Percentiles rank a stretch among this genome's conserved stretches.
These are phyloP conservation scores for Cephus sareptanus DNA, from an alignment of 2,888 invertebrate genomes.

Conservation along the genomic window DNA sequence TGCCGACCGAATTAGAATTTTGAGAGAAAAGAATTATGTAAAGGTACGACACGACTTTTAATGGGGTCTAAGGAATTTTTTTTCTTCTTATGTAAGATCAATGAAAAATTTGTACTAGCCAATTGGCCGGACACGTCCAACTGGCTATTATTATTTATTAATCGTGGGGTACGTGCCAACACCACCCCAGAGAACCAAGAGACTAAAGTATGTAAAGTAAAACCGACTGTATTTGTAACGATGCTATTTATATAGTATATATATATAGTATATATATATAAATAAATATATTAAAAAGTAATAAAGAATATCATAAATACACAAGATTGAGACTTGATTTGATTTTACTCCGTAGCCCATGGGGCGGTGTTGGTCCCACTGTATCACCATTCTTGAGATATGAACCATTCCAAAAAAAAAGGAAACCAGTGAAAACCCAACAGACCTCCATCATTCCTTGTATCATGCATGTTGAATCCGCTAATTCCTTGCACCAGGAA, in stretches of 20 bases:
- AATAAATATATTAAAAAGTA: slow-evolving; percentile 11
- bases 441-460: too few species aligned
- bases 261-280: not conserved
- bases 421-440: not conserved
- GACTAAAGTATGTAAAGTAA: not conserved
- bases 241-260: slow-evolving; percentile 3
- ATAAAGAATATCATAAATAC: slow-evolving; percentile 31
- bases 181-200: slow-evolving; percentile 4
- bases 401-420: not conserved
- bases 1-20: too few species aligned
- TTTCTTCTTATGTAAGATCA: too few species aligned
- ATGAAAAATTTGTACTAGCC: too few species aligned
- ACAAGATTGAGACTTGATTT: slow-evolving; percentile 13
- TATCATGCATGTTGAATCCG: too few species aligned
- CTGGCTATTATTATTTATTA: slow-evolving; percentile 2
- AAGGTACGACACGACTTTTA: too few species aligned
- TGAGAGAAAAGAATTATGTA: too few species aligned
- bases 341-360: slow-evolving; percentile 19
- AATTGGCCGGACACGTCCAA: not conserved
- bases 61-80: too few species aligned
- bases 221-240: slow-evolving; percentile 1
- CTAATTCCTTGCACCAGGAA: too few species aligned
- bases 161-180: slow-evolving; percentile 10
- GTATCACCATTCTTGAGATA: slow-evolving; percentile 9
- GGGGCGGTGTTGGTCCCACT: slow-evolving; percentile 40